Conservation (phyloP, 1,140 invertebrate genomes). For the Lutraria rhynchaena region DNA sequence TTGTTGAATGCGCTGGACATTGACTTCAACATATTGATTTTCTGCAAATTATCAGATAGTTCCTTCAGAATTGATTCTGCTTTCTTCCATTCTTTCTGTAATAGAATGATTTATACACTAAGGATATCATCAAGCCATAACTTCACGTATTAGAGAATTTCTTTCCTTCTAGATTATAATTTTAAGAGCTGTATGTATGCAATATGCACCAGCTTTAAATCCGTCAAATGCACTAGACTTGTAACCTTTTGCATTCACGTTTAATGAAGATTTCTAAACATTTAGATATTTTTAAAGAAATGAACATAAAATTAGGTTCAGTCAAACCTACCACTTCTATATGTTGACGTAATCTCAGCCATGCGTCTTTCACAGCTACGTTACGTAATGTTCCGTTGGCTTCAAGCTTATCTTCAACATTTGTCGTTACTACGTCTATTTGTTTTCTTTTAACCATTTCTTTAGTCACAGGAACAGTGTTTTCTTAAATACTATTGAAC, state of each 20-base stretch:
- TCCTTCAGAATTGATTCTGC: constrained; percentile 50
- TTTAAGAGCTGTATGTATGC: no score
- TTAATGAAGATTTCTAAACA: no score
- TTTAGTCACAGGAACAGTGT: no score
- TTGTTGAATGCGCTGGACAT: constrained; percentile 27
- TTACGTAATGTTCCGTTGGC: constrained; percentile 37
- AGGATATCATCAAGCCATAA: background rate
- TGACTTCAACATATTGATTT: constrained; percentile 54
- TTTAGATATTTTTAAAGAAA: no score
- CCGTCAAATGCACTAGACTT: no score
- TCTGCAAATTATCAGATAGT: constrained; percentile 45
- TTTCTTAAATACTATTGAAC: no score
- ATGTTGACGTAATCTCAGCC: constrained; percentile 44
- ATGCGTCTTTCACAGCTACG: constrained; percentile 50
- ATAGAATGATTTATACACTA: background rate
- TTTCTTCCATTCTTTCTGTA: constrained; percentile 42
- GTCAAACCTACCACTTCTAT: constrained; percentile 43
- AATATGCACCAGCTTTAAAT: no score
- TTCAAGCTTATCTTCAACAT: constrained; percentile 44
- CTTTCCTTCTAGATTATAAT: no score
- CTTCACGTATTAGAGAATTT: background rate
- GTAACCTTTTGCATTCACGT: no score
- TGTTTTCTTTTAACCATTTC: constrained; percentile 41
- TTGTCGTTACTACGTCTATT: constrained; percentile 40
- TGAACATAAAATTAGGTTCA: no score